A percentile compares a stretch with the other conserved stretches of the same genome.
phyloP scores from a whole-genome alignment of 2,888 invertebrate species.

The Alcis repandata region DNA sequence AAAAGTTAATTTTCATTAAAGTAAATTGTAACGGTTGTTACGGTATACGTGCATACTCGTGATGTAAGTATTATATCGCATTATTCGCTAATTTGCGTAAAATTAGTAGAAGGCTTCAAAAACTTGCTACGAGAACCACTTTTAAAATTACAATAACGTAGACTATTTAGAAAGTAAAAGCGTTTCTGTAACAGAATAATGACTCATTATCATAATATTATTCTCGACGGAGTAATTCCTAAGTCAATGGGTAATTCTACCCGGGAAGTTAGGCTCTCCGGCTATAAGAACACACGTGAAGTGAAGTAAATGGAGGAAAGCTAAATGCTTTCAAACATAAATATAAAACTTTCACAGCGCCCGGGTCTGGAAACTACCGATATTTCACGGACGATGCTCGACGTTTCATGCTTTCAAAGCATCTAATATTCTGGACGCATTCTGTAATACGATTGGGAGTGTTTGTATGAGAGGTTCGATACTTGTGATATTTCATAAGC shows the following conservation, averaged over 20 bases:
- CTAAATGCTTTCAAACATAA: conserved; percentile 40
- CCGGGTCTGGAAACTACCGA: conserved; percentile 40
- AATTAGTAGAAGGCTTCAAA: not conserved
- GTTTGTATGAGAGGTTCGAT: conserved; percentile 15
- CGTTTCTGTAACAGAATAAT: conserved; percentile 22
- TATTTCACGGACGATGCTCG: conserved; percentile 41
- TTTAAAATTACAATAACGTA: conserved; percentile 17
- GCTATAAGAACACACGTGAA: conserved; percentile 28
- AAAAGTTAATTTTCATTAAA: conserved; percentile 1
- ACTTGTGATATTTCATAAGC: conserved; percentile 22
- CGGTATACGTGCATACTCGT: not conserved
- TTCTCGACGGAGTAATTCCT: conserved; percentile 25
- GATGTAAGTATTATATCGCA: not conserved
- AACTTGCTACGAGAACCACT: conserved; percentile 6
- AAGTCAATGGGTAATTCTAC: conserved; percentile 32
- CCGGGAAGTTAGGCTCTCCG: conserved; percentile 21
- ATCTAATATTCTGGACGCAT: conserved; percentile 41
- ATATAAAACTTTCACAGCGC: conserved; percentile 42
- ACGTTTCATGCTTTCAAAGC: conserved; percentile 39
- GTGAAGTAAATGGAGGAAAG: conserved; percentile 28
- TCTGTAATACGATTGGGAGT: conserved; percentile 37
- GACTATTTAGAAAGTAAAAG: conserved; percentile 26
- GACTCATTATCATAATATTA: conserved; percentile 27
- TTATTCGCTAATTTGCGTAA: not conserved
- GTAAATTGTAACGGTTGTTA: not conserved